Conservation (phyloP, 2,888 invertebrate species). For the Hydroisotoma schaefferi region DNA sequence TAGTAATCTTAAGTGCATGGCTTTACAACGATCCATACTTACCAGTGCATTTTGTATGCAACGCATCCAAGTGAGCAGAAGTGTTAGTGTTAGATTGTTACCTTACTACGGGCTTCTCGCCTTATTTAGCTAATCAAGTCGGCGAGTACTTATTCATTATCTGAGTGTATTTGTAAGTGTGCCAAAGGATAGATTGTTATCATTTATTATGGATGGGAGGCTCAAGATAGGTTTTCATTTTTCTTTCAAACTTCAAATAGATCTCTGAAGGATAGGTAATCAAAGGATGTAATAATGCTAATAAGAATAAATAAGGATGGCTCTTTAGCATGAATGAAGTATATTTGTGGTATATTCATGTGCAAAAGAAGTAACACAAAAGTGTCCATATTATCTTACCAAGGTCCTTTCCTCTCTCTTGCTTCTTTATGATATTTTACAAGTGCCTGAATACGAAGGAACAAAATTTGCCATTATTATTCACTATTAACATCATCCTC, state of each 20-base stretch:
- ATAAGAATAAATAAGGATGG: constrained; percentile 2
- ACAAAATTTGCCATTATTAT: constrained; percentile 1
- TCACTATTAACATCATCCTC: too few relatives aligned
- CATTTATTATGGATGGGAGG: neutral
- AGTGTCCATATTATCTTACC: neutral
- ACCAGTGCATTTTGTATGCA: too few relatives aligned
- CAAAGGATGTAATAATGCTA: neutral
- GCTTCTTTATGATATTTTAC: too few relatives aligned
- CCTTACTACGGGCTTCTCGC: constrained; percentile 3
- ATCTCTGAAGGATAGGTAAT: constrained; percentile 9
- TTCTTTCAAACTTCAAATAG: constrained; percentile 7
- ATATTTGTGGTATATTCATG: constrained; percentile 4
- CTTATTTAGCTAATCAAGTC: neutral
- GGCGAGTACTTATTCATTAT: too few relatives aligned
- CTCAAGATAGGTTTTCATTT: neutral
- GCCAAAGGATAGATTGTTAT: neutral
- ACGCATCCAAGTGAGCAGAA: too few relatives aligned
- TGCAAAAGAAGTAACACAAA: neutral
- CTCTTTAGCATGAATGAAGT: neutral
- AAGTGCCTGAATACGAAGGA: constrained; percentile 2
- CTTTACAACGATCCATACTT: too few relatives aligned
- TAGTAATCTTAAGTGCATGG: too few relatives aligned
- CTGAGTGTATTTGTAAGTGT: constrained; percentile 1
- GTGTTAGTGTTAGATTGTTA: too few relatives aligned
- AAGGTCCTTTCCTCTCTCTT: neutral